These are phyloP conservation scores for Leptonema lineaticorne DNA, from an alignment of 1,140 invertebrate species.

Conservation along the genomic window DNA sequence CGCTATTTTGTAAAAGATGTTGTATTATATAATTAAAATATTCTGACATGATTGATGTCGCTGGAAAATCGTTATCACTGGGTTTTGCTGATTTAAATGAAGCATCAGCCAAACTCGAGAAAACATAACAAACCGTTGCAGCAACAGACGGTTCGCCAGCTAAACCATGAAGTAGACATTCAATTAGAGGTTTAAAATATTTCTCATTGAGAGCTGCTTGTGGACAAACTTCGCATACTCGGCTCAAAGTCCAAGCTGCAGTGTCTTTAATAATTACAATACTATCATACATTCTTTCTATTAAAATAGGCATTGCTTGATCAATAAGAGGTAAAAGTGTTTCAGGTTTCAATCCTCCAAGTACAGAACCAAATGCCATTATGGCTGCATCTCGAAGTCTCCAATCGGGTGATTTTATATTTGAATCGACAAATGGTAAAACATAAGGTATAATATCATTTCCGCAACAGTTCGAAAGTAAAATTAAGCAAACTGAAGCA, in stretches of 20 bases:
- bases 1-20: conserved; percentile 90
- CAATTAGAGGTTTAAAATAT: conserved; percentile 81
- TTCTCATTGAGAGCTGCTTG: conserved; percentile 92
- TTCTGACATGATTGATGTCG: conserved; percentile 90
- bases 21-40: conserved; percentile 94
- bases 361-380: conserved; percentile 97
- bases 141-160: conserved; percentile 94
- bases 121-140: conserved; percentile 99
- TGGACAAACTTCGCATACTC: conserved; percentile 96
- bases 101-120: conserved; percentile 95
- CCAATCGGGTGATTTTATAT: conserved; percentile 95
- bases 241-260: conserved; percentile 95
- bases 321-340: conserved; percentile 93
- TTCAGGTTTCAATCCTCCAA: conserved; percentile 87
- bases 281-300: conserved; percentile 89
- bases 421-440: conserved; percentile 94
- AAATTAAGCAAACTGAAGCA: conserved; percentile 98
- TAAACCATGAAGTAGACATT: conserved; percentile 86
- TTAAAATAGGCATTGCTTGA: conserved; percentile 93
- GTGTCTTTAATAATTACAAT: conserved; percentile 95
- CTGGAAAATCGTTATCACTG: conserved; percentile 76
- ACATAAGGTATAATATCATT: conserved; percentile 95
- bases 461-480: conserved; percentile 95
- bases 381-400: conserved; percentile 93
- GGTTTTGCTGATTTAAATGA: conserved; percentile 82